These are phyloP conservation scores for Cryptotis parvus DNA, from an alignment of 2,113 vertebrate genomes.

Conservation along the genomic window DNA sequence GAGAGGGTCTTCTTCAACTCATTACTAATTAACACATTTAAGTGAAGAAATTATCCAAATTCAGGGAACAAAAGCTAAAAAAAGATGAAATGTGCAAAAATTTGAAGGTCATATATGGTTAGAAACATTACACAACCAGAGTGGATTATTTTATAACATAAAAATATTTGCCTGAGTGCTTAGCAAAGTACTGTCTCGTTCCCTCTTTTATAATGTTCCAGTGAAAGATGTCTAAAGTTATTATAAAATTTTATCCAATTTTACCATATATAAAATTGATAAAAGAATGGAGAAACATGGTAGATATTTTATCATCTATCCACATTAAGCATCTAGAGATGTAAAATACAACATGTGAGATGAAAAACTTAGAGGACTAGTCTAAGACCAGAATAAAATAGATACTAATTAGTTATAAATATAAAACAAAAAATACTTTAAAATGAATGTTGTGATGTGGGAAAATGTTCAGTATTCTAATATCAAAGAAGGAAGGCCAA, in stretches of 20 bases:
- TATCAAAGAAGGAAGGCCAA: background rate
- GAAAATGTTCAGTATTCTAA: background rate
- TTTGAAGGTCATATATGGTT: background rate
- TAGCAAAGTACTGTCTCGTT: background rate
- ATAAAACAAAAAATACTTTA: background rate
- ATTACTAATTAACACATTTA: background rate
- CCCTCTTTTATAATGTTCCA: background rate
- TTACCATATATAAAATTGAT: background rate
- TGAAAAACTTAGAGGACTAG: background rate
- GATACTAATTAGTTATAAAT: background rate
- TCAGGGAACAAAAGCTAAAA: background rate
- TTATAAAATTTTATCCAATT: no score
- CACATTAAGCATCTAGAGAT: conserved; percentile 1
- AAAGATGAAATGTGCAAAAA: background rate
- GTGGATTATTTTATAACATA: background rate
- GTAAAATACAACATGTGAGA: background rate
- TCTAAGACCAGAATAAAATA: background rate
- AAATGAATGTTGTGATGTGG: background rate
- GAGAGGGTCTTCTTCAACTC: background rate
- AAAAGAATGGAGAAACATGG: background rate
- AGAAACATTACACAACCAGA: background rate
- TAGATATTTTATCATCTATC: background rate
- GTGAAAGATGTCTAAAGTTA: background rate
- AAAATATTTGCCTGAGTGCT: background rate
- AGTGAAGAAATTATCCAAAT: background rate